phyloP scores from a whole-genome alignment of 2,888 invertebrate genomes.

The Tyria jacobaeae region DNA sequence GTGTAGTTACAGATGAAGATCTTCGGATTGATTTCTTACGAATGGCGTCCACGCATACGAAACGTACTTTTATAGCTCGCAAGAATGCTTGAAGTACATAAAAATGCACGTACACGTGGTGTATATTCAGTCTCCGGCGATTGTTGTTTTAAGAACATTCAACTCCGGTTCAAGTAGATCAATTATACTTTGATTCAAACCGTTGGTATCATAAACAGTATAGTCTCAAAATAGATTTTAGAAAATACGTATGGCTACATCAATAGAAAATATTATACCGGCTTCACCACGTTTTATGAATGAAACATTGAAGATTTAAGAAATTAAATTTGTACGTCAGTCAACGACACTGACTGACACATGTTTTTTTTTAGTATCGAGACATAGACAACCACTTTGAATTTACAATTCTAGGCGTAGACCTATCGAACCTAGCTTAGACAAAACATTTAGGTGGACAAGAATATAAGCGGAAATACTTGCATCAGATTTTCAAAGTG shows the following conservation, averaged over 20 bases:
- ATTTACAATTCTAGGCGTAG: too few species aligned
- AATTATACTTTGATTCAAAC: conserved; percentile 21
- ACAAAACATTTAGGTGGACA: too few species aligned
- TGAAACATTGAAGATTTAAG: conserved; percentile 8
- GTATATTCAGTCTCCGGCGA: conserved; percentile 28
- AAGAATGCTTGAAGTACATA: conserved; percentile 20
- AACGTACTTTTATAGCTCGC: conserved; percentile 26
- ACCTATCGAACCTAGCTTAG: too few species aligned
- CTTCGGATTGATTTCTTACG: conserved; percentile 15
- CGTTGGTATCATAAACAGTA: conserved; percentile 36
- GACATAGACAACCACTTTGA: too few species aligned
- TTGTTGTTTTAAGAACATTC: conserved; percentile 14
- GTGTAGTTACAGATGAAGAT: conserved; percentile 22
- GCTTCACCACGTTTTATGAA: conserved; percentile 42
- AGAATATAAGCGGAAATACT: too few species aligned
- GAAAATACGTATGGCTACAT: conserved; percentile 33
- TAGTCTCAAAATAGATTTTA: conserved; percentile 46
- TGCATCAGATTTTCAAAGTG: too few species aligned
- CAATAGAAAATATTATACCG: conserved; percentile 37
- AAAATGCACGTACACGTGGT: conserved; percentile 48
- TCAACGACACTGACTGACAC: too few species aligned
- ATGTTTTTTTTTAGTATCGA: too few species aligned
- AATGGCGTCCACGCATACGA: conserved; percentile 28
- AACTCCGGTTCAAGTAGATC: conserved; percentile 16
- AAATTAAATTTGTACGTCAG: too few species aligned